Evolutionary conservation across 1,140 invertebrate genomes (phyloP).

Genomic region (Bombus soroeensis): DNA sequence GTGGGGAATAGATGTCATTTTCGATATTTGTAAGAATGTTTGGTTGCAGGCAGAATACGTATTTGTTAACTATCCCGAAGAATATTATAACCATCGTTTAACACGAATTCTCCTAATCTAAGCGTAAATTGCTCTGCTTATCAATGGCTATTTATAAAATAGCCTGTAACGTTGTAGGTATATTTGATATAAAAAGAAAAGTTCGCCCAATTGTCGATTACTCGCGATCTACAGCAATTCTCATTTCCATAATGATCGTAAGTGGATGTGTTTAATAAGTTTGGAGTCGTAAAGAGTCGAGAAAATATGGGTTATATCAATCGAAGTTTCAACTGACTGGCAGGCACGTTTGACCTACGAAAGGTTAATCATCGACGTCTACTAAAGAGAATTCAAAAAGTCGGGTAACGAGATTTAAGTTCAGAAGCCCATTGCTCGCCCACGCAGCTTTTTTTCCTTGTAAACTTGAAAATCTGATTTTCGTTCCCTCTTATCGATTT

Average conservation of each 20-base stretch:
- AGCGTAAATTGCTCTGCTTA: too few relatives aligned
- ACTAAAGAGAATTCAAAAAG: not conserved
- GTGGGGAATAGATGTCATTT: not conserved
- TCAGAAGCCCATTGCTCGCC: not conserved
- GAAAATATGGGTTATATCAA: not conserved
- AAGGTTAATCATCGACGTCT: constrained; percentile 17
- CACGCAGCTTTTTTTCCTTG: not conserved
- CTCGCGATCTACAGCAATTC: too few relatives aligned
- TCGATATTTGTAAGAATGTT: too few relatives aligned
- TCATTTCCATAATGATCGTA: too few relatives aligned
- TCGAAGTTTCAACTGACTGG: not conserved
- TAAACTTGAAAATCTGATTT: not conserved
- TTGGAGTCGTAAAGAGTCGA: not conserved
- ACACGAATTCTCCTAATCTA: too few relatives aligned
- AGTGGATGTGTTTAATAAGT: too few relatives aligned
- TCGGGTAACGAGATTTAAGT: not conserved
- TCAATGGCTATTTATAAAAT: too few relatives aligned
- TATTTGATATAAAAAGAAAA: not conserved
- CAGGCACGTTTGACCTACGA: not conserved
- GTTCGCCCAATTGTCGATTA: not conserved
- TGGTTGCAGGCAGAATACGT: too few relatives aligned
- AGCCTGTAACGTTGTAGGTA: too few relatives aligned
- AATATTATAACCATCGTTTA: too few relatives aligned
- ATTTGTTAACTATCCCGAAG: too few relatives aligned
- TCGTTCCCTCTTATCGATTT: not conserved